phyloP scores from a whole-genome alignment of 2,888 invertebrate species.

The Dicyrtomina minuta region DNA sequence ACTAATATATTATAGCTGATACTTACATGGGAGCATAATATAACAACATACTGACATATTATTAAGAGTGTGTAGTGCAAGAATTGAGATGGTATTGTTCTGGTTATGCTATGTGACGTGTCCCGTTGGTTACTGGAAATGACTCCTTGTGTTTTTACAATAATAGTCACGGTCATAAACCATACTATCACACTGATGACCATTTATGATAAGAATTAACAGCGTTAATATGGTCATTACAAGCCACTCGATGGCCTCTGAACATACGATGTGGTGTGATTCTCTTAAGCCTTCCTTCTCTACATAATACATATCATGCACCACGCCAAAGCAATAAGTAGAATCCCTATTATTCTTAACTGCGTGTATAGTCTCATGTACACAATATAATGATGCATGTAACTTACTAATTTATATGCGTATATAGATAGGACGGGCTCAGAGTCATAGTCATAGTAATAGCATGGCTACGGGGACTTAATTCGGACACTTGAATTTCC shows the following conservation, averaged over 20 bases:
- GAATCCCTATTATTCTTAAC: neutral
- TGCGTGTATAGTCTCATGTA: no score
- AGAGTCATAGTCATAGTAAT: no score
- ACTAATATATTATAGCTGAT: no score
- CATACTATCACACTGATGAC: conserved; percentile 47
- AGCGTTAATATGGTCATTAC: conserved; percentile 51
- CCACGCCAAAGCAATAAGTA: no score
- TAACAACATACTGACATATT: no score
- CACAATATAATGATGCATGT: no score
- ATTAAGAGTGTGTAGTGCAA: no score
- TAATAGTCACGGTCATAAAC: conserved; percentile 40
- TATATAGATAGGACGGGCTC: no score
- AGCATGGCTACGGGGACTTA: no score
- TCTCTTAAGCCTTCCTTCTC: neutral
- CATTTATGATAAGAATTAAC: conserved; percentile 50
- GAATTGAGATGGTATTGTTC: conserved; percentile 8
- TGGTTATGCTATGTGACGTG: conserved; percentile 30
- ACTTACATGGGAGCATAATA: no score
- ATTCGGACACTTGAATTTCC: no score
- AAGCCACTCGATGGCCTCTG: conserved; percentile 47
- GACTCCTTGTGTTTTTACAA: conserved; percentile 31
- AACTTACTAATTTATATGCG: no score
- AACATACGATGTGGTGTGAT: conserved; percentile 29
- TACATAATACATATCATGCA: neutral
- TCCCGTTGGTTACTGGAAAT: conserved; percentile 40